Evolutionary conservation across 2,888 invertebrate species (phyloP), one percentile per base, ranked within the genome.

Genomic region (Drosophila seclusa): DNA sequence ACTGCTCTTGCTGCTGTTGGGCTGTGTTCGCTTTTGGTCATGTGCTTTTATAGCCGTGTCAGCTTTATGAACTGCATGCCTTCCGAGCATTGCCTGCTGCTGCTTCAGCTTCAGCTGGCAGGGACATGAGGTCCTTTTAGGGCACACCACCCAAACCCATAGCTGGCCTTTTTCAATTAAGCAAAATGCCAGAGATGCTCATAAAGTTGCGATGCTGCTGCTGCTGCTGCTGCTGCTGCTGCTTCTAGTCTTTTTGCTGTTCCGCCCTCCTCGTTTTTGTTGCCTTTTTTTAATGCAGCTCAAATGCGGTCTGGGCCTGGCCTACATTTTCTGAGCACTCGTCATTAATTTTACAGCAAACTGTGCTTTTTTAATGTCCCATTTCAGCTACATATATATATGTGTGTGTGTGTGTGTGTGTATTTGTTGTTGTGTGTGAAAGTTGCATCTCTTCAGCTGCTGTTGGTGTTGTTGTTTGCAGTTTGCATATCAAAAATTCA

Each of bases 1-100:
- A 32, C 32, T 66, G 65, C 72, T 68, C 54, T 50, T 52, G 69
- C 62, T 55, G 38, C 49, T 38, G 59, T 54, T 67, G 53, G 48
- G 65, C 45, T 45, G 16, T 45, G 24, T 45, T 49, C 32, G 66
- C 68, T 81, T 87, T 86, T 86, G 85, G 85, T 82, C 85, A 86
- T 86, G 85, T 83, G 83, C 87, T 82, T 87, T 87, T 85, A 84
- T 87, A 87, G 83, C 81, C 73, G 73, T 86, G 83, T 84, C 86
- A 84, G 82, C 83, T 84, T 85, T 85, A 85, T 85, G 85, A 85
- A 85, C 85, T 85, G 87, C 84, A 80, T 75, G 71, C 80, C 80
- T 80, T 57, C 82, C 79, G 73, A 78, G 79, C 73, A 31, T 38
- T 38, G 40, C 60, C 52, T 27, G 34, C 50, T 29, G 6, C 18